phyloP scores from a whole-genome alignment of 2,888 invertebrate genomes.

The Eustalomyia histrio region DNA sequence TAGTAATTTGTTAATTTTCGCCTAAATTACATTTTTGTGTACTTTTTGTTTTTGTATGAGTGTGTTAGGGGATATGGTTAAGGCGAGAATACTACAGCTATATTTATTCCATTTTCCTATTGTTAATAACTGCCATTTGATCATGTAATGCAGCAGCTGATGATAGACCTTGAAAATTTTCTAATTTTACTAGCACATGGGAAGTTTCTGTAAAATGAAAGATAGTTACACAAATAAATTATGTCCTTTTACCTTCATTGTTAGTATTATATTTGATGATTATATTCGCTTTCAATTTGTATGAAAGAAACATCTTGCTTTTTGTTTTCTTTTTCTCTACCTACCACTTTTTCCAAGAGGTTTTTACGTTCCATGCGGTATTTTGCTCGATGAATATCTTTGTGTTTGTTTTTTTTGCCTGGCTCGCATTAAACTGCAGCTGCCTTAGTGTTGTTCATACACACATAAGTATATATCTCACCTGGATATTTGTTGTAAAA shows the following conservation, averaged over 20 bases:
- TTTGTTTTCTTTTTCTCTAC: not conserved
- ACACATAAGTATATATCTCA: constrained; percentile 6
- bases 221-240: not conserved
- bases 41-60: too few species aligned
- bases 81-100: too few species aligned
- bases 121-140: too few species aligned
- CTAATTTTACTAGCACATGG: too few species aligned
- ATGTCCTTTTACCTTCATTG: not conserved
- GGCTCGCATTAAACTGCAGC: not conserved
- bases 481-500: not conserved
- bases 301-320: not conserved
- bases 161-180: too few species aligned
- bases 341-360: constrained; percentile 13
- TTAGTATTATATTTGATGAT: not conserved
- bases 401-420: not conserved
- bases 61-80: too few species aligned
- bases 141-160: too few species aligned
- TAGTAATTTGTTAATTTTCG: too few species aligned
- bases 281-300: not conserved
- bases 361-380: not conserved
- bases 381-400: not conserved
- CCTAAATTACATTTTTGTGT: too few species aligned
- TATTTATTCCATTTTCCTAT: too few species aligned
- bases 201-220: not conserved
- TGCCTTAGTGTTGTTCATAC: not conserved